These are phyloP conservation scores for Caenorhabditis zanzibari DNA, from an alignment of 2,888 invertebrate genomes.

Conservation along the genomic window DNA sequence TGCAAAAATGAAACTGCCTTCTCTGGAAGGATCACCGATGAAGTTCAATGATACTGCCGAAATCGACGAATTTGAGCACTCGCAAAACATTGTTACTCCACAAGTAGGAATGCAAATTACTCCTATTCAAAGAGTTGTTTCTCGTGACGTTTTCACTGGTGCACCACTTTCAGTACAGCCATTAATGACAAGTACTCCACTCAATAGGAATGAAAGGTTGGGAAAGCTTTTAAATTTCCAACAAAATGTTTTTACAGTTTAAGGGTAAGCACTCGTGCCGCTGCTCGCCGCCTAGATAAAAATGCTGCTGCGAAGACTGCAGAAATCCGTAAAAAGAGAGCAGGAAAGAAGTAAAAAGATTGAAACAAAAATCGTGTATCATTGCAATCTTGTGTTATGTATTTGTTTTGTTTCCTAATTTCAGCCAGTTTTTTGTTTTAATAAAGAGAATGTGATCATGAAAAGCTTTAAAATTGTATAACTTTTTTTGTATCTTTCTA, in stretches of 20 bases:
- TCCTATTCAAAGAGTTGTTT: constrained; percentile 23
- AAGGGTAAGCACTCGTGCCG: constrained; percentile 33
- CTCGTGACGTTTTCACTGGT: constrained; percentile 32
- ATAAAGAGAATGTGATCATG: background rate
- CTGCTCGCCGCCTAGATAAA: constrained; percentile 36
- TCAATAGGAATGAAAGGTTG: constrained; percentile 12
- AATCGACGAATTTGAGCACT: background rate
- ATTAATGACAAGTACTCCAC: constrained; percentile 48
- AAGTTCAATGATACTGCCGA: constrained; percentile 16
- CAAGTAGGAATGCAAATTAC: constrained; percentile 7
- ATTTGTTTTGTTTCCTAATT: constrained; percentile 23
- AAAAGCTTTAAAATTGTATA: background rate
- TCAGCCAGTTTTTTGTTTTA: background rate
- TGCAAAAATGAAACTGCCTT: constrained; percentile 1
- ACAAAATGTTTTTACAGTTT: background rate
- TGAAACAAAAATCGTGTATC: constrained; percentile 15
- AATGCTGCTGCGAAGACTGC: constrained; percentile 30
- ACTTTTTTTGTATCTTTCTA: too few species aligned
- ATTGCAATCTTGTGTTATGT: constrained; percentile 42
- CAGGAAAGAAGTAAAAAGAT: constrained; percentile 20
- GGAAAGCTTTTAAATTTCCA: background rate
- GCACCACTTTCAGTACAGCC: background rate
- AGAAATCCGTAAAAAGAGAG: constrained; percentile 20
- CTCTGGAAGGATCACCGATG: background rate
- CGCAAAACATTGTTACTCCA: background rate